Percentiles rank a stretch among this genome's conserved stretches.
Evolutionary conservation across 2,888 invertebrate genomes (phyloP).

Genomic region (Spialia ferax): DNA sequence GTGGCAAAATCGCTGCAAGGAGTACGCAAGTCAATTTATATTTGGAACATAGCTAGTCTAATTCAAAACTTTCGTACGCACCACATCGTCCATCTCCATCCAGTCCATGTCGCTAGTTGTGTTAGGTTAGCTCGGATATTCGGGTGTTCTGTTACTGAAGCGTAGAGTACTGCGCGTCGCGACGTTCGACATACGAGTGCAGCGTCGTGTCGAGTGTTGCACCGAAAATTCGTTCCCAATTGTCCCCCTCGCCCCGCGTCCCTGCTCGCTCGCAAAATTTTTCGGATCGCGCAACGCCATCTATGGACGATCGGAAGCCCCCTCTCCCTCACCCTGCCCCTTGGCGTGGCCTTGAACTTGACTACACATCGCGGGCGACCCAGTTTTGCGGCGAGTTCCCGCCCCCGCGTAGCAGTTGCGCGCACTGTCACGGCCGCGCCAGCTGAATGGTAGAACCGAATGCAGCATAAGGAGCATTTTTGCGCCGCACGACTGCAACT

Average conservation of each 20-base stretch:
- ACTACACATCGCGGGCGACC: constrained; percentile 79
- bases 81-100: constrained; percentile 85
- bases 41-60: constrained; percentile 38
- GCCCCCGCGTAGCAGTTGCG: constrained; percentile 62
- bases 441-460: constrained; percentile 72
- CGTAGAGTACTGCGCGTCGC: constrained; percentile 80
- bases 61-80: constrained; percentile 71
- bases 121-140: constrained; percentile 68
- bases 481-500: constrained; percentile 64
- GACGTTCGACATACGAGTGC: constrained; percentile 83
- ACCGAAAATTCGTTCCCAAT: constrained; percentile 83
- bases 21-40: constrained; percentile 27
- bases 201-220: constrained; percentile 80
- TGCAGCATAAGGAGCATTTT: constrained; percentile 69
- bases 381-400: constrained; percentile 70
- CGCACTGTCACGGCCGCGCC: constrained; percentile 72
- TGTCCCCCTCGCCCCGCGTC: constrained; percentile 70
- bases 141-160: constrained; percentile 63
- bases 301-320: constrained; percentile 73
- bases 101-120: constrained; percentile 79
- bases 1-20: constrained; percentile 49
- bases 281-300: constrained; percentile 81
- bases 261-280: constrained; percentile 77
- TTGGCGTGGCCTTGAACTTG: constrained; percentile 84
- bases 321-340: constrained; percentile 52